Evolutionary conservation across 2,888 invertebrate species (phyloP), one percentile per base, ranked within the genome.

Genomic region (Itoplectis maculator): DNA sequence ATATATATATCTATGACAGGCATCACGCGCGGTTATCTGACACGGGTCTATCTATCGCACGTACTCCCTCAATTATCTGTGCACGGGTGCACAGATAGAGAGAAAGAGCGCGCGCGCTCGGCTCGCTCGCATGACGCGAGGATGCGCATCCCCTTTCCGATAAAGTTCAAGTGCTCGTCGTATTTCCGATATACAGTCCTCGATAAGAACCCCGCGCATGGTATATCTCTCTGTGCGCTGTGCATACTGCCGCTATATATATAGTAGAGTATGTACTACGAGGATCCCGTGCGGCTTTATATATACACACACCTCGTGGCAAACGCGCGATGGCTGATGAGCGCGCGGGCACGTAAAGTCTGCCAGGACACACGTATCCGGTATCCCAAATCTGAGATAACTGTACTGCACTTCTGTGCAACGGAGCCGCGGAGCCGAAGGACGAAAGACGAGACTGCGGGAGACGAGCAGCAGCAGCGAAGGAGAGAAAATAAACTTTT

Each of bases 151-250:
- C 45, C 78, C 63, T 45, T 81, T 69, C 74, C 75, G 75, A 79
- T 82, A 72, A 79, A 82, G 79, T 82, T 82, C 82, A 82, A 79
- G 79, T 70, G 70, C 76, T 65, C 74, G 29, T 79, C 82, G 75
- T 66, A 82, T 75, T 65, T 79, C 74, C 79, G 82, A 82, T 79
- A 70, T 56, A 66, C 59, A 63, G 42, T 40, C 47, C 13, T 47
- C 74, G 79, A 79, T 82, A 79, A 82, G 74, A 73, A 65, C 2
- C 15, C 0, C 72, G 54, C 42, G 29, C 47, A 23, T 54, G 61
- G 35, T 37, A 29, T 56, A 37, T 13, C 37, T 37, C 6, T 56
- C n/a, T 45, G 20, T 20, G n/a, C 49, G 7, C 8, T 40, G 23
- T 56, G 35, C 40, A 54, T 59, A 37, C 20, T 6, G n/a, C 20